Conservation (phyloP, 1,140 invertebrate genomes). For the Monomorium pharaonis region DNA sequence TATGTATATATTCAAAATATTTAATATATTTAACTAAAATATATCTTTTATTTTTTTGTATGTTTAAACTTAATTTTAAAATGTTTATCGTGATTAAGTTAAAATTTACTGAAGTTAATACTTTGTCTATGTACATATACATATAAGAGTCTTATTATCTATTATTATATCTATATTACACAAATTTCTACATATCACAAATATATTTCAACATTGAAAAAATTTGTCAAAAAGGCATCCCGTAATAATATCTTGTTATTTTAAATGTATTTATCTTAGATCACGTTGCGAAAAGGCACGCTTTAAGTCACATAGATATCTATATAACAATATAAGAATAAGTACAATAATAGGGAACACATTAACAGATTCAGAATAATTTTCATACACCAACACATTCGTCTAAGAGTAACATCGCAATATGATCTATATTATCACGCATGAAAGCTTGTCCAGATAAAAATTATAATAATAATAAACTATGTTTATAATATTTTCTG, state of each 20-base stretch:
- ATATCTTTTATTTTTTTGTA: background rate
- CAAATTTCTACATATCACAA: conserved; percentile 16
- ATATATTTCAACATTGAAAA: conserved; percentile 32
- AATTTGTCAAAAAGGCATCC: conserved; percentile 21
- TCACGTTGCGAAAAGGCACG: background rate
- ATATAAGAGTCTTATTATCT: background rate
- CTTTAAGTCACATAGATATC: background rate
- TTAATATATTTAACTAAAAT: background rate
- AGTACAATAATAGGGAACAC: background rate
- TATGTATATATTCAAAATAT: background rate
- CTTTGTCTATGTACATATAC: conserved; percentile 1
- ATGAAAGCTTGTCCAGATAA: background rate
- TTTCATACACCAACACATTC: background rate
- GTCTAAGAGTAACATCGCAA: background rate
- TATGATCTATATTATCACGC: background rate
- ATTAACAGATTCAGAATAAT: conserved; percentile 12
- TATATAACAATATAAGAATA: background rate
- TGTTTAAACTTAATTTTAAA: background rate
- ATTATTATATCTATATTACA: conserved; percentile 2
- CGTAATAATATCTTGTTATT: background rate
- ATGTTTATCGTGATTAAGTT: background rate
- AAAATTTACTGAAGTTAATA: background rate
- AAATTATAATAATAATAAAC: conserved; percentile 2
- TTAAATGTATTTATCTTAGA: background rate
- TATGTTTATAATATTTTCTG: background rate